Base-by-base conservation (phyloP, 2,888 invertebrate species). In the Leptinotarsa haldemani region DNA sequence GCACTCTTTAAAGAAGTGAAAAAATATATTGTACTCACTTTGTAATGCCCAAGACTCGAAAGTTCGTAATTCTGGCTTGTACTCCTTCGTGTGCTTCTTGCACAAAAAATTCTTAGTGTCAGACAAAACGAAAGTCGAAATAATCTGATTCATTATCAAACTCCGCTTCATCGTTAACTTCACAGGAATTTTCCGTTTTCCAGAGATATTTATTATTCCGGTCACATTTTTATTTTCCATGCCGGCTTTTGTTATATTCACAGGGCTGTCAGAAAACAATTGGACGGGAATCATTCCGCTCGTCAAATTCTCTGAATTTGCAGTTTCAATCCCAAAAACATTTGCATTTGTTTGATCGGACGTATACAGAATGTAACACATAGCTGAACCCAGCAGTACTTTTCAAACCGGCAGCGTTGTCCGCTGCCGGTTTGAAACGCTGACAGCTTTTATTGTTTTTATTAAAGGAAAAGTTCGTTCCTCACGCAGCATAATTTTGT, bases 11-110 rank as follows among this genome's bases (percentile, higher is more conserved):
- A n/a, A 5, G 18, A n/a, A 7, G 12, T 2, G 3, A 13, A 9
- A 22, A 22, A 13, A 12, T 56, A 20, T 46, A 22, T 12, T n/a
- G 30, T 53, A 81, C 78, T 80, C 79, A 85, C 86, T 86, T 82
- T 84, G 81, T 61, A 85, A 74, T 46, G 85, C 85, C 85, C 85
- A 86, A 18, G 85, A 83, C 81, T 85, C 83, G 63, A 85, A 81
- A 40, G 82, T 80, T 72, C 84, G 77, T 30, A 85, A 74, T 64
- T 80, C 83, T 18, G 77, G 67, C 76, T 84, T 84, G 75, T 82
- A 85, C 74, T 83, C 83, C 46, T 78, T 74, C 25, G 81, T 81
- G 72, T 86, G 85, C 69, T 82, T 81, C 70, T 78, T 82, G 75
- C 85, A 85, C 40, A 81, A 56, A 71, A 80, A 69, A 70, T 82